Conservation (phyloP, 2,797 vertebrate species). For the Leptatherina wallacei region DNA sequence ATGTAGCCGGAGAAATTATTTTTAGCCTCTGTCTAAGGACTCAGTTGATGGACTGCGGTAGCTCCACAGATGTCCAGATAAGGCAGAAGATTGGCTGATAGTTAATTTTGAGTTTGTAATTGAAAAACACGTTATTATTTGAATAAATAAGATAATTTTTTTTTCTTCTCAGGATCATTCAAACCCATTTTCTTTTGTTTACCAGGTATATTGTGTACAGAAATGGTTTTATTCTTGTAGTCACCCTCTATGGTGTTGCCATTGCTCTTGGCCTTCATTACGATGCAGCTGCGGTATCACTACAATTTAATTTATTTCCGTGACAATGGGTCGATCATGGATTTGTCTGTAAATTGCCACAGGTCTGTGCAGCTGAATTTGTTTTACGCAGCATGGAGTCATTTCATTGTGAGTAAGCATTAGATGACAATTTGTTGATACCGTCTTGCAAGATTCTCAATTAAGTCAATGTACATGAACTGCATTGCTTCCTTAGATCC, state of each 20-base stretch:
- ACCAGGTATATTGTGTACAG: constrained; percentile 33
- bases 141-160: constrained; percentile 37
- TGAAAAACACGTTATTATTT: constrained; percentile 17
- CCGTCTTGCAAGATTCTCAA: constrained; percentile 60
- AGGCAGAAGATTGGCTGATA: constrained; percentile 23
- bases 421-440: constrained; percentile 63
- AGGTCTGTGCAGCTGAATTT: constrained; percentile 56
- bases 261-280: constrained; percentile 58
- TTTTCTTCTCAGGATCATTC: constrained; percentile 9
- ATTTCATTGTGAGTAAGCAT: constrained; percentile 61
- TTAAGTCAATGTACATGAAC: constrained; percentile 61
- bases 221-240: constrained; percentile 40
- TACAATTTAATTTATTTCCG: constrained; percentile 68
- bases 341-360: constrained; percentile 64
- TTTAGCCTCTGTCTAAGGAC: constrained; percentile 31
- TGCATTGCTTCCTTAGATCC: constrained; percentile 59
- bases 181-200: constrained; percentile 46
- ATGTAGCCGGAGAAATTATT: constrained; percentile 59
- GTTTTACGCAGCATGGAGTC: constrained; percentile 52
- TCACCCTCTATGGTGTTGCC: constrained; percentile 28
- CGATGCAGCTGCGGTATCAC: constrained; percentile 46
- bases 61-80: constrained; percentile 59
- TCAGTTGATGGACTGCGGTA: constrained; percentile 40
- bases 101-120: constrained; percentile 48
- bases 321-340: constrained; percentile 63